These are phyloP conservation scores for Caerostris extrusa DNA, from an alignment of 1,140 invertebrate species.

Conservation along the genomic window DNA sequence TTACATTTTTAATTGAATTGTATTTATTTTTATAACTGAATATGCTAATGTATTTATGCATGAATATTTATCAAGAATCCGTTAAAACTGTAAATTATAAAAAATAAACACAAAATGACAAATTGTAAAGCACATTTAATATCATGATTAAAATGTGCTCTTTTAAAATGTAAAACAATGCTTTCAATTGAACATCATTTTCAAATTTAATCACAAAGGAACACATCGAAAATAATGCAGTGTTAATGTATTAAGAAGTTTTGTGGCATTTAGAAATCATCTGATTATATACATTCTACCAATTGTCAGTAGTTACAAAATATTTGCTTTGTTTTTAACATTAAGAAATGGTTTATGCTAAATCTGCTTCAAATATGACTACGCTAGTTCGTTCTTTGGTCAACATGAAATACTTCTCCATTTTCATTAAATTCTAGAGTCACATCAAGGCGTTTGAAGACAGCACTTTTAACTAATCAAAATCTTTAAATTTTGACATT, in stretches of 20 bases:
- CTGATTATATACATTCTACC: not conserved
- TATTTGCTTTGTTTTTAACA: not conserved
- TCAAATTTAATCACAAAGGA: not conserved
- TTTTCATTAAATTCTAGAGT: no score
- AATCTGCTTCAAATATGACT: not conserved
- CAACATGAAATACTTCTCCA: not conserved
- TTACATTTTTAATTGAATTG: no score
- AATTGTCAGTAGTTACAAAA: not conserved
- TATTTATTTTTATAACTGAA: no score
- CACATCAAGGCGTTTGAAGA: no score
- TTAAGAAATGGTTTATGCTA: not conserved
- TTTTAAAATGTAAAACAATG: not conserved
- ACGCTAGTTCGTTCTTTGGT: not conserved
- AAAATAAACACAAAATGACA: not conserved
- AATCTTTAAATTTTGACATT: not conserved
- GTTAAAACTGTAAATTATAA: no score
- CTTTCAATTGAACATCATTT: not conserved
- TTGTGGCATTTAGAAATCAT: not conserved
- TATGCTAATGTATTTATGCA: no score
- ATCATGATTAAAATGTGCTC: not conserved
- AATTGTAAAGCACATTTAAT: not conserved
- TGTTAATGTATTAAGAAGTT: not conserved
- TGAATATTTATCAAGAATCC: no score
- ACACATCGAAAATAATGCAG: not conserved
- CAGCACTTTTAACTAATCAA: not conserved